Conservation (phyloP, 2,797 vertebrate species). For the Eulemur albifrons region DNA sequence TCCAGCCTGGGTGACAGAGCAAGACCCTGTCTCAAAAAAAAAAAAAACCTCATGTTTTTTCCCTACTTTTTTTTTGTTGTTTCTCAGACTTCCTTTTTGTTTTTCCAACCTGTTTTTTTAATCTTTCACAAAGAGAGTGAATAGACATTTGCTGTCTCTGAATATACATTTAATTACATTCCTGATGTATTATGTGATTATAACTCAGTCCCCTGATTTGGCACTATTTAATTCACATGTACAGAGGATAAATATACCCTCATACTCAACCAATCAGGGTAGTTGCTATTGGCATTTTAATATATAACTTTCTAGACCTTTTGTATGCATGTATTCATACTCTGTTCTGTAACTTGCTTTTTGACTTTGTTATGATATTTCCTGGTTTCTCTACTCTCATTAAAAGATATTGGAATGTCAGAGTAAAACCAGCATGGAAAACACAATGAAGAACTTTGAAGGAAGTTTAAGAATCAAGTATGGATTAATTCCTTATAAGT, state of each 20-base stretch:
- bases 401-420: neutral
- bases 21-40: neutral
- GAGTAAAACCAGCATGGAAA: neutral
- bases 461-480: neutral
- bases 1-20: too few relatives aligned
- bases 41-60: neutral
- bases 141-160: neutral
- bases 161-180: constrained; percentile 6
- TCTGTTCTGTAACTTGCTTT: neutral
- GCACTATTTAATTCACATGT: neutral
- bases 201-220: neutral
- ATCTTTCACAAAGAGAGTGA: neutral
- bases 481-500: too few relatives aligned
- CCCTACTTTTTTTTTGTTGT: neutral
- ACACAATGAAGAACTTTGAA: neutral
- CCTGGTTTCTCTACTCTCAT: neutral
- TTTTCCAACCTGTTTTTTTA: neutral
- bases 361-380: neutral
- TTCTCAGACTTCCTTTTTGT: neutral
- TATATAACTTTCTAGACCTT: neutral
- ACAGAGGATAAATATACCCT: neutral
- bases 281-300: neutral
- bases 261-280: neutral
- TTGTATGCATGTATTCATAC: neutral
- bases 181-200: neutral